Evolutionary conservation across 1,140 invertebrate species (phyloP).

Genomic region (Heliconius eleuchia): DNA sequence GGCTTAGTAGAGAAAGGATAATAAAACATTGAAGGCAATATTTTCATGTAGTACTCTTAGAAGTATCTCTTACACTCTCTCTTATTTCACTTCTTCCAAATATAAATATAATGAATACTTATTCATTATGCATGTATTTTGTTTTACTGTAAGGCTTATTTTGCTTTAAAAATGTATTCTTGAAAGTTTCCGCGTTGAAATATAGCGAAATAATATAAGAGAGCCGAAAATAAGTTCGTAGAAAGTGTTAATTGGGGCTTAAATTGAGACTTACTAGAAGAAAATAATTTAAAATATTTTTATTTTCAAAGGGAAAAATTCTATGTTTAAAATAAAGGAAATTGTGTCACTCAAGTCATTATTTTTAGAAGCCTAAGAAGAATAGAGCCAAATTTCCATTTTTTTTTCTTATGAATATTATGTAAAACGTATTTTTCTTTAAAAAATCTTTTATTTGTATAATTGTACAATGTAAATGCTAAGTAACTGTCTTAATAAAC

Average conservation of each 20-base stretch:
- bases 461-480: no score
- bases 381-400: neutral
- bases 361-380: neutral
- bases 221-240: neutral
- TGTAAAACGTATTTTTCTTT: no score
- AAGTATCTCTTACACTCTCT: neutral
- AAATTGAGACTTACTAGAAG: neutral
- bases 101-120: neutral
- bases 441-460: no score
- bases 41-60: neutral
- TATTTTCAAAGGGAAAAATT: neutral
- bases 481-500: no score
- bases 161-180: neutral
- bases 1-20: neutral
- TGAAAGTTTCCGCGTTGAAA: neutral
- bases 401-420: no score
- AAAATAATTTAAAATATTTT: neutral
- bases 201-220: conserved; percentile 1
- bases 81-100: neutral
- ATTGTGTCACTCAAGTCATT: neutral
- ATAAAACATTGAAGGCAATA: neutral
- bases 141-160: neutral
- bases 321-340: neutral
- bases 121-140: neutral
- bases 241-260: conserved; percentile 11